Base-by-base conservation (phyloP, 64 coral and sea anemone genomes). In the Trachythela sp. region DNA sequence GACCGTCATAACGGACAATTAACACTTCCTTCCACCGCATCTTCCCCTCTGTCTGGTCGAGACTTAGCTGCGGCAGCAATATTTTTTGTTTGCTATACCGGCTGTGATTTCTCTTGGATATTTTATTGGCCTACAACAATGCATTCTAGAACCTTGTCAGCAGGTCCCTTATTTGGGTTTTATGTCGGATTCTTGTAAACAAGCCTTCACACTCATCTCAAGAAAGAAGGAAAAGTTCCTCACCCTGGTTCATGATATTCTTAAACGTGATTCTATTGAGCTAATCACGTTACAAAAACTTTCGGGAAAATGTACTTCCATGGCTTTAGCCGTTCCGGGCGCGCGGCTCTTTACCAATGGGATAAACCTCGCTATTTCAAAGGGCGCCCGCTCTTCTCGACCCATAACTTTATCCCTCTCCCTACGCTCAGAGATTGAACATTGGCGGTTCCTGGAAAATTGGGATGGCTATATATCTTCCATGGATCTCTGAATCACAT, bases 271-370 rank as follows among this genome's bases (percentile, higher is more conserved):
- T 83, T 1, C n/a, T 30, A 33, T 26, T 36, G 88, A 38, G 68
- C 15, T 72, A 11, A 26, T 72, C 24, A 15, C 24, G 1, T 0
- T 72, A 31, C 68, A 72, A 26, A 72, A 72, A 10, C 9, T 72
- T 4, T 14, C 33, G 9, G 33, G 68, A 15, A 89, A 89, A 39
- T 83, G 70, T 48, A 49, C 50, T 22, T 89, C 88, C 14, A 77
- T 89, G 68, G 13, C 24, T 3, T 36, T 89, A 17, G 88, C 70
- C 10, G 70, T 89, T 30, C 87, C 88, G 26, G 70, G 88, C 26
- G 88, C 88, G 34, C 24, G 88, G 40, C 88, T 89, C 43, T 70
- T 70, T 70, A 70, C 64, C 64, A 70, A 70, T n/a, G 64, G 24
- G 24, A 70, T 70, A 4, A 70, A 70, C 30, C 30, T 32, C 24